Evolutionary conservation across 2,113 vertebrate genomes (phyloP), one percentile per base, ranked within the genome.

Genomic region (Cynoglossus semilaevis): DNA sequence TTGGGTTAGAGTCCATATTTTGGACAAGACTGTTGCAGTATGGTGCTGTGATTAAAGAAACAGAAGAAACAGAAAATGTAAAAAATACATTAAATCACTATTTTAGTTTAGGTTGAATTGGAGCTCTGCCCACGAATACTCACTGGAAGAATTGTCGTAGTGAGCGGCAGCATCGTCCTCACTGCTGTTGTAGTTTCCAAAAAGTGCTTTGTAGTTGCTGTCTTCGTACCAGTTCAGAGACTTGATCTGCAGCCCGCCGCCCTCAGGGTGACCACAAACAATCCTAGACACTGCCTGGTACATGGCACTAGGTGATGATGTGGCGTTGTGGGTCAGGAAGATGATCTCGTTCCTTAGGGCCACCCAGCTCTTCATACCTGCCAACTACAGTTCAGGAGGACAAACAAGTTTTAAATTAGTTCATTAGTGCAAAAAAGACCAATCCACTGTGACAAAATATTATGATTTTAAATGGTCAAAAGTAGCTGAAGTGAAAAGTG

Each of bases 161-260:
- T 43, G 70, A 1, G 0, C 87, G 76, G 51, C 83, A 65, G 0
- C 81, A 80, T 95, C 93, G 15, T 97, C 96, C 52, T 97, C 93
- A 46, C 93, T 92, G 0, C 89, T 87, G 73, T 91, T 92, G 75
- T 96, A 73, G 85, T 79, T 90, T 1, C 91, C 91, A 0, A 99
- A 98, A 11, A 99, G 82, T 0, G 95, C 95, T 82, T 99, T 98
- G 91, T 98, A 98, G 90, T 99, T 99, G 78, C 93, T 92, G 87
- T 99, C 97, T 62, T 99, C 97, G 0, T 97, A 98, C 96, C 96
- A 98, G 89, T 99, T 99, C 53, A 98, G 93, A 16, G 95, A 98
- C 59, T 98, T 98, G 81, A 99, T 98, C 90, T 98, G 96, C 49
- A 98, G 90, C 0, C 96, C 96, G 15, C 97, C 97, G 0, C 95